A percentile compares a stretch with the other conserved stretches of the same genome.
phyloP scores from a whole-genome alignment of 1,140 invertebrate species.

The Diachasma alloeum region DNA sequence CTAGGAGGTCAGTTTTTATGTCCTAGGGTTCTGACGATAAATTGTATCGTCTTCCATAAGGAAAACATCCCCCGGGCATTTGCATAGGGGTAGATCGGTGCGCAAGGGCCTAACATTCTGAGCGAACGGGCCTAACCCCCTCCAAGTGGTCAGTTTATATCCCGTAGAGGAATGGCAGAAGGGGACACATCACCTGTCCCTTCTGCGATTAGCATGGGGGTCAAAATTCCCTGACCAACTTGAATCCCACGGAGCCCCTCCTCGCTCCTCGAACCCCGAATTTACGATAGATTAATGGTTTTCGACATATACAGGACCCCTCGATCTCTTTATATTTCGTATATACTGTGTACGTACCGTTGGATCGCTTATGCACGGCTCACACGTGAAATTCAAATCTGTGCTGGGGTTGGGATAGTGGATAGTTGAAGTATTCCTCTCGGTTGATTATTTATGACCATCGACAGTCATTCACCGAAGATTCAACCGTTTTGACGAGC shows the following conservation, averaged over 20 bases:
- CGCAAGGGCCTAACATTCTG: neutral
- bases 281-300: constrained; percentile 60
- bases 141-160: neutral
- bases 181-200: constrained; percentile 50
- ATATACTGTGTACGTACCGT: neutral
- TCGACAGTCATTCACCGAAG: neutral
- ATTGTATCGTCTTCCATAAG: constrained; percentile 21
- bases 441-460: neutral
- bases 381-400: neutral
- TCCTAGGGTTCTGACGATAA: neutral
- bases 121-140: neutral
- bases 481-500: neutral
- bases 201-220: constrained; percentile 50
- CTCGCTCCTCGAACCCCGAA: constrained; percentile 28
- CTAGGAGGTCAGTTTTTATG: neutral
- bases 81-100: constrained; percentile 3
- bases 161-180: neutral
- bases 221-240: constrained; percentile 49
- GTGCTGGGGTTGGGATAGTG: neutral
- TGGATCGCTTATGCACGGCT: neutral
- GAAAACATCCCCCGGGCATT: neutral
- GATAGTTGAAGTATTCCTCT: neutral
- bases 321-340: neutral
- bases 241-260: constrained; percentile 16
- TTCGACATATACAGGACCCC: constrained; percentile 19